Base-by-base conservation (phyloP, 2,113 vertebrate genomes). In the Callipepla squamata region DNA sequence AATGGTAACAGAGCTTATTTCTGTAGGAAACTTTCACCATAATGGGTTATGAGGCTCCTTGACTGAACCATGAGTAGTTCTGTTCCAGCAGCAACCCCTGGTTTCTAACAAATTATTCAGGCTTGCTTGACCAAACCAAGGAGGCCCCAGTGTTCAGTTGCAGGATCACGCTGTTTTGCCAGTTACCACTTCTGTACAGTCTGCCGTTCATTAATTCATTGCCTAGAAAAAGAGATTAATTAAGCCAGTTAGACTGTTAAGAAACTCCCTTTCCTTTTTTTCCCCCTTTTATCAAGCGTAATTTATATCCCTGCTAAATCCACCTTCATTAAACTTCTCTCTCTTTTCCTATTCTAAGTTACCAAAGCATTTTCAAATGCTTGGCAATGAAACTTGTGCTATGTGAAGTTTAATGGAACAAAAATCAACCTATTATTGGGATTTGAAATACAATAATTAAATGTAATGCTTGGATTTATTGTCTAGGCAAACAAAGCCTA, bases 391-490 rank as follows among this genome's bases (percentile, higher is more conserved):
- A 68, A 59, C 21, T 26, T 70, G 36, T 50, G n/a, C 32, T 73
- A 23, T 23, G 5, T 34, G 8, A 70, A 77, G 87, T 78, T 94
- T 94, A 74, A 82, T 78, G 40, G 28, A 91, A 91, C 5, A 93
- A 22, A 45, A 58, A 38, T 44, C 51, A 78, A 61, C 17, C 40
- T 59, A 66, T 91, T 94, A 89, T 36, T 87, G 42, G 57, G 84
- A 94, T 94, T 95, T 91, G 86, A 97, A 97, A 94, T 96, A 69
- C 80, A 67, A 72, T 87, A 85, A 94, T 90, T 89, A 90, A 91
- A 88, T 92, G 68, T 90, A 85, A 63, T 92, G 51, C 95, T 97
- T 97, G 92, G 91, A 94, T 97, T 97, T 73, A 94, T 95, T 97
- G 77, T 91, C 85, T 96, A 69, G 92, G 88, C 95, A 96, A 94